These are phyloP conservation scores for Neoscelio sp. DNA, from an alignment of 2,888 invertebrate species.

Conservation along the genomic window DNA sequence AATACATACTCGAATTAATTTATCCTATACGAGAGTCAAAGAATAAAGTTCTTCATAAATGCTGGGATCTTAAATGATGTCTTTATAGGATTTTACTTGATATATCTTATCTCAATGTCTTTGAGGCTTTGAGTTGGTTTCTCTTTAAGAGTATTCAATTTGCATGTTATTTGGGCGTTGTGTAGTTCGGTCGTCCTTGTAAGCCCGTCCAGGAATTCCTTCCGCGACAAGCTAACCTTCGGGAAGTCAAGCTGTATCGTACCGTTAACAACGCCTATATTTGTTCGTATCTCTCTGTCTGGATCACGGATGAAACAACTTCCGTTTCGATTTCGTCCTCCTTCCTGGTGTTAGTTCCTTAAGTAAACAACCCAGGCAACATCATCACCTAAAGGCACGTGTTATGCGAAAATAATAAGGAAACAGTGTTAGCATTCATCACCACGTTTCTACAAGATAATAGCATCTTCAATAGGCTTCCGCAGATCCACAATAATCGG, in stretches of 20 bases:
- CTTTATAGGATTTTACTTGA: constrained; percentile 5
- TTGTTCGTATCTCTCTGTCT: constrained; percentile 36
- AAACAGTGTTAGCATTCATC: constrained; percentile 44
- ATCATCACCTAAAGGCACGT: constrained; percentile 16
- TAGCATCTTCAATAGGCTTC: constrained; percentile 38
- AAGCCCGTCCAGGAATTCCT: constrained; percentile 58
- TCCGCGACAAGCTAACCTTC: constrained; percentile 56
- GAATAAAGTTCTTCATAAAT: too few relatives aligned
- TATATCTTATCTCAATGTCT: constrained; percentile 41
- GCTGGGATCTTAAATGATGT: not conserved
- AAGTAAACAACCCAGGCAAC: constrained; percentile 24
- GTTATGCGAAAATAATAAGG: constrained; percentile 36
- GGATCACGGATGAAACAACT: constrained; percentile 38
- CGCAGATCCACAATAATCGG: constrained; percentile 43
- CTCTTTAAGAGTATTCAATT: constrained; percentile 73
- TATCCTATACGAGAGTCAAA: not conserved
- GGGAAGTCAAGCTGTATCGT: constrained; percentile 42
- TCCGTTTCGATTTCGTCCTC: constrained; percentile 49
- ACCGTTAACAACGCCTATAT: constrained; percentile 50
- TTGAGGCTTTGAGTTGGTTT: constrained; percentile 54
- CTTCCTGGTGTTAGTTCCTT: constrained; percentile 42
- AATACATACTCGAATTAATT: too few relatives aligned
- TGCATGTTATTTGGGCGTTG: constrained; percentile 77
- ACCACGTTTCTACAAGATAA: constrained; percentile 41
- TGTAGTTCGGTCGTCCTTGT: constrained; percentile 69